Percentiles rank a stretch among this genome's conserved stretches.
These are phyloP conservation scores for Rutilus rutilus DNA, from an alignment of 2,113 vertebrate genomes.

Conservation along the genomic window DNA sequence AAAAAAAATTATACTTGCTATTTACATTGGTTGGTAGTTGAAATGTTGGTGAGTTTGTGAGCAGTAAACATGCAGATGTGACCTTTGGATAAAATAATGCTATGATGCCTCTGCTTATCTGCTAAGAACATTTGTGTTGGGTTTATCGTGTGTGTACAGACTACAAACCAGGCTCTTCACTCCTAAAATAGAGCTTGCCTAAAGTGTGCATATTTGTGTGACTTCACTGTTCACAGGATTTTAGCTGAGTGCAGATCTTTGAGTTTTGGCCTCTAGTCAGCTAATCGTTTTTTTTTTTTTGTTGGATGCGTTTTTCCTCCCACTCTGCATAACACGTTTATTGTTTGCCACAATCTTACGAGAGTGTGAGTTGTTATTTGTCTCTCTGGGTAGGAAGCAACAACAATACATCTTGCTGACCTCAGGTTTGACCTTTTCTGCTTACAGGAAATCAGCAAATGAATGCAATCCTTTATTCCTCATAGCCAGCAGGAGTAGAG, in stretches of 20 bases:
- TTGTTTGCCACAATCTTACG: neutral
- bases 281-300: slow-evolving; percentile 12
- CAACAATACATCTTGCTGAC: neutral
- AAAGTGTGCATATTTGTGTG: slow-evolving; percentile 50
- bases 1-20: neutral
- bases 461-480: neutral
- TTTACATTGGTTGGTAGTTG: neutral
- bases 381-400: neutral
- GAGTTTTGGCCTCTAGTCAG: neutral
- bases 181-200: slow-evolving; percentile 59
- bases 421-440: slow-evolving; percentile 11
- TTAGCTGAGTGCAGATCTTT: slow-evolving; percentile 9
- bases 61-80: slow-evolving; percentile 56
- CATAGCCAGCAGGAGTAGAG: neutral
- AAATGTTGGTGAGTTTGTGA: slow-evolving; percentile 6
- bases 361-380: neutral
- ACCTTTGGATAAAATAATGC: slow-evolving; percentile 59
- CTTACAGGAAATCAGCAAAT: neutral
- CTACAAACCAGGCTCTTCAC: slow-evolving; percentile 45
- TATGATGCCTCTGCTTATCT: slow-evolving; percentile 51
- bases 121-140: slow-evolving; percentile 58
- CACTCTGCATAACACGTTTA: neutral
- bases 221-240: slow-evolving; percentile 26
- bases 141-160: slow-evolving; percentile 62
- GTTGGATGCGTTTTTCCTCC: neutral